Percentiles rank a stretch among this genome's conserved stretches.
Evolutionary conservation across 2,797 vertebrate genomes (phyloP).

Genomic region (Ptychobarbus kaznakovi): DNA sequence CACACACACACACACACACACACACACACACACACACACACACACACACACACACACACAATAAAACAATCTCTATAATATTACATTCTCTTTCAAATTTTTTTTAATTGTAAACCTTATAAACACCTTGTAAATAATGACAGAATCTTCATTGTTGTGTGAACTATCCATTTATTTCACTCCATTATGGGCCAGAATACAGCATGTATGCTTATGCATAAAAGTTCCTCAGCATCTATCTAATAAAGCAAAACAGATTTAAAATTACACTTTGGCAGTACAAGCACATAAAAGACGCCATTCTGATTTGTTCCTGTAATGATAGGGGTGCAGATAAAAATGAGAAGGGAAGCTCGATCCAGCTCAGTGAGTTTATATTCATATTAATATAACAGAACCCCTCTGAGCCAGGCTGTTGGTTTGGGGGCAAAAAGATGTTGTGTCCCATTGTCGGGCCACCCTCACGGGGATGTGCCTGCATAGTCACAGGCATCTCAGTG

Average conservation of each 20-base stretch:
- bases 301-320: slow-evolving; percentile 38
- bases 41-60: too few species aligned
- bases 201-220: not conserved
- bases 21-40: too few species aligned
- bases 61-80: too few species aligned
- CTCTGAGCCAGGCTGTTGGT: slow-evolving; percentile 44
- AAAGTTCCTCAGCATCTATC: not conserved
- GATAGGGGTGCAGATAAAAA: slow-evolving; percentile 27
- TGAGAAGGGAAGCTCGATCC: slow-evolving; percentile 15
- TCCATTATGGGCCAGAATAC: not conserved
- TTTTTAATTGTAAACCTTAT: not conserved
- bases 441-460: slow-evolving; percentile 41
- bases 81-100: too few species aligned
- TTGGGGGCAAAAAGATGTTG: slow-evolving; percentile 30
- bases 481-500: slow-evolving; percentile 46
- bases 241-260: slow-evolving; percentile 1
- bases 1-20: too few species aligned
- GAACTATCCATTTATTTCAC: not conserved
- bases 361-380: slow-evolving; percentile 48
- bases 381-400: slow-evolving; percentile 56
- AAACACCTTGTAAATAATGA: not conserved
- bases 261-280: not conserved
- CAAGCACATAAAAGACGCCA: not conserved
- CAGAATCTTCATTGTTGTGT: not conserved
- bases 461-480: slow-evolving; percentile 26